Evolutionary conservation across 2,888 invertebrate genomes (phyloP).

Genomic region (Hermodice carunculata): DNA sequence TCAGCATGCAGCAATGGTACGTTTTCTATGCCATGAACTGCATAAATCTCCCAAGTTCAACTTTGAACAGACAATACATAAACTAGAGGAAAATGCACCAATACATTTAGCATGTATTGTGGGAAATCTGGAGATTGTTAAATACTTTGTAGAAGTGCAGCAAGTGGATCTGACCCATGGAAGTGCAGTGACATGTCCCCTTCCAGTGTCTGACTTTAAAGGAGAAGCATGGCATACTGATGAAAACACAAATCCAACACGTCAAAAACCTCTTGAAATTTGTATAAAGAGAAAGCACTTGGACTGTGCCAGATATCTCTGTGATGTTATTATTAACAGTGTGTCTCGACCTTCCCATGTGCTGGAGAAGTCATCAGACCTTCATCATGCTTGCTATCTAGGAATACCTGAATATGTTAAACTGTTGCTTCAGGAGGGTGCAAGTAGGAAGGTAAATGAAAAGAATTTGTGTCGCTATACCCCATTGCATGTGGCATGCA

Average conservation of each 20-base stretch:
- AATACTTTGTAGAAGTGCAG: conserved; percentile 8
- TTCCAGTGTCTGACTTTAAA: too few relatives aligned
- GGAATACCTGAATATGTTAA: conserved; percentile 12
- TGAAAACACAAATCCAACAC: too few relatives aligned
- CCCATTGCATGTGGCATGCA: conserved; percentile 14
- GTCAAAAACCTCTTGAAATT: conserved; percentile 7
- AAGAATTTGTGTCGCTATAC: conserved; percentile 5
- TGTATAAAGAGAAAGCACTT: conserved; percentile 1
- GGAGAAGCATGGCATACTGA: too few relatives aligned
- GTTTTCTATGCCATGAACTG: neutral
- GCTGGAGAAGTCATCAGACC: conserved; percentile 2
- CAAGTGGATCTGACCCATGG: neutral
- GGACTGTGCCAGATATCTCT: conserved; percentile 14
- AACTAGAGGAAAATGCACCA: conserved; percentile 5
- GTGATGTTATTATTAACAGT: conserved; percentile 8
- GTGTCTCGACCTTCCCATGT: conserved; percentile 11
- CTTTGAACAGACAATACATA: conserved; percentile 4
- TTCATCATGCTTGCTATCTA: conserved; percentile 11
- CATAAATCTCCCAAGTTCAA: conserved; percentile 2
- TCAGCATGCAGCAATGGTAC: neutral
- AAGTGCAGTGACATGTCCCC: conserved; percentile 2
- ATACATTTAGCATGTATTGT: conserved; percentile 21
- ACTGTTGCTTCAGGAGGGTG: neutral
- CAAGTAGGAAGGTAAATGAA: neutral
- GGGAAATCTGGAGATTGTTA: conserved; percentile 5